Base-by-base conservation (phyloP, 2,113 vertebrate genomes). In the Amazona guildingii region DNA sequence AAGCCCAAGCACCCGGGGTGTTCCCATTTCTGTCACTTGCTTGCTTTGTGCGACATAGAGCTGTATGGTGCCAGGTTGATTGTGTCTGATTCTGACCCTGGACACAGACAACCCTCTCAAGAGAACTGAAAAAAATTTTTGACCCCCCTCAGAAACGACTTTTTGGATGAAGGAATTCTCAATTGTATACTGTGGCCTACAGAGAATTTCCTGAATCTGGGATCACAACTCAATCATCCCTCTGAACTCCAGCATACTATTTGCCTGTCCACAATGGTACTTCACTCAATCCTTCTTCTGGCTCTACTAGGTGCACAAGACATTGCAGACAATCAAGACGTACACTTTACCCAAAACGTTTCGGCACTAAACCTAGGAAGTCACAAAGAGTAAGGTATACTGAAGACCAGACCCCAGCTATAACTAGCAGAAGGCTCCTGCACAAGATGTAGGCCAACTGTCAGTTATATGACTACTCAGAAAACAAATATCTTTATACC, bases 141-240 rank as follows among this genome's bases (percentile, higher is more conserved):
- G 10, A 68, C 72, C 28, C 44, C 74, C 39, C 48, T 52, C 78
- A 85, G 62, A 72, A 94, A 83, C 31, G 11, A 61, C 20, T 76
- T 90, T 80, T 23, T 72, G 70, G 35, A 91, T 88, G 33, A 90
- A 90, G 35, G 62, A 95, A 87, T 73, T 90, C 51, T 55, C 81
- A 89, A 1, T 18, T 78, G 61, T 52, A 68, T 82, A 87, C 35
- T 90, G 70, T 62, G 85, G 70, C 79, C 57, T 85, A 62, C 75
- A 31, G 21, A 76, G 62, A 94, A 93, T 83, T 90, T 82, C 86
- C 51, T 86, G 68, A 63, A 48, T 64, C 43, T 72, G 64, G 55
- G 51, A 62, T 83, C 52, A 52, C 20, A 84, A 27, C 83, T 89
- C 91, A 92, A 66, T 76, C 87, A 87, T 48, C 61, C 74, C 43